Percentiles rank a stretch among this genome's conserved stretches.
Evolutionary conservation across 2,888 invertebrate genomes (phyloP).

Genomic region (Lepidochitona cinerea): DNA sequence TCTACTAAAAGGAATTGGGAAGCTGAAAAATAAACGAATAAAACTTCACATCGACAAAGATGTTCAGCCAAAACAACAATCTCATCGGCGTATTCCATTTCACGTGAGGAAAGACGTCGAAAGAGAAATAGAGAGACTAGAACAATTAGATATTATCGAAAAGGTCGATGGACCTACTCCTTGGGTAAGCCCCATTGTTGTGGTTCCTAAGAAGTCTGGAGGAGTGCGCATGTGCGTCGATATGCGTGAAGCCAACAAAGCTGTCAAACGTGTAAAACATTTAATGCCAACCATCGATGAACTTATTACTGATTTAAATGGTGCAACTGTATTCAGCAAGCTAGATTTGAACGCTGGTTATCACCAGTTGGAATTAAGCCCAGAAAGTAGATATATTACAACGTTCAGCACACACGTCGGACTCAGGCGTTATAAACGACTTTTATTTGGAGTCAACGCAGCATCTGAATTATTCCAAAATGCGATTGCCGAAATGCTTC

Average conservation of each 20-base stretch:
- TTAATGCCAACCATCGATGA: conserved; percentile 39
- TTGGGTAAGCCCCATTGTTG: conserved; percentile 34
- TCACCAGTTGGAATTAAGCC: conserved; percentile 38
- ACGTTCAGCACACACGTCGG: conserved; percentile 42
- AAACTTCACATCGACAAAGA: conserved; percentile 26
- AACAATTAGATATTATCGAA: conserved; percentile 25
- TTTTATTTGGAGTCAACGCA: conserved; percentile 49
- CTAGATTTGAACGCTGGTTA: conserved; percentile 40
- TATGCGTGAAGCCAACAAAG: conserved; percentile 42
- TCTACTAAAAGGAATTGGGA: conserved; percentile 16
- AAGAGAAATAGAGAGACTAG: conserved; percentile 24
- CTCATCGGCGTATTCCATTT: conserved; percentile 30
- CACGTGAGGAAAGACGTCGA: conserved; percentile 28
- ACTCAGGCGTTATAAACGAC: conserved; percentile 35
- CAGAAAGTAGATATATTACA: conserved; percentile 43
- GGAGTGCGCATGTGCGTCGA: conserved; percentile 43
- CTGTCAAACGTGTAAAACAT: conserved; percentile 37
- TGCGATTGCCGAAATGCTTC: conserved; percentile 61
- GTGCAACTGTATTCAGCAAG: conserved; percentile 36
- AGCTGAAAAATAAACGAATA: conserved; percentile 20
- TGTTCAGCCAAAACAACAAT: conserved; percentile 24
- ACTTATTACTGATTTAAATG: conserved; percentile 38
- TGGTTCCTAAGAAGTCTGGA: conserved; percentile 32
- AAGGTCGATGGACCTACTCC: conserved; percentile 39
- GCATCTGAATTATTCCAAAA: conserved; percentile 72